Evolutionary conservation across 2,888 invertebrate species (phyloP).

Genomic region (Cephonodes hylas): DNA sequence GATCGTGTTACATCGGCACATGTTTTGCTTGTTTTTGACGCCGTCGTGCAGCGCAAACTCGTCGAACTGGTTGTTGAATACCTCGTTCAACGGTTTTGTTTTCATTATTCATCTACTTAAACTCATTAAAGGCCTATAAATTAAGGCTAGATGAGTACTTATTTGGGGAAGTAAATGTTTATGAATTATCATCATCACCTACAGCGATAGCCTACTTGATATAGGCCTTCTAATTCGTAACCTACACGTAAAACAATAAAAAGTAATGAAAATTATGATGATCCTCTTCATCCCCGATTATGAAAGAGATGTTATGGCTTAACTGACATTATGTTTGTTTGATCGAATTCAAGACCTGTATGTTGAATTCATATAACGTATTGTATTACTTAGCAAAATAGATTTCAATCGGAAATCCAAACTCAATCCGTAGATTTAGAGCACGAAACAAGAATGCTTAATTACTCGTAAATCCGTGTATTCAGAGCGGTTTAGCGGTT

Average conservation of each 20-base stretch:
- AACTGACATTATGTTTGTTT: no score
- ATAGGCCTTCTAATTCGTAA: no score
- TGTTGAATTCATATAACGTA: no score
- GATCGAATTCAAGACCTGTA: no score
- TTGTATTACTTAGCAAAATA: not conserved
- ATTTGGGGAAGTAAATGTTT: no score
- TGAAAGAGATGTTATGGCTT: no score
- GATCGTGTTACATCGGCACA: not conserved
- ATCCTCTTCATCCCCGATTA: no score
- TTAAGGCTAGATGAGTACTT: no score
- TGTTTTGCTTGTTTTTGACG: not conserved
- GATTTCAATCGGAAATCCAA: not conserved
- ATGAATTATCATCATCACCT: no score
- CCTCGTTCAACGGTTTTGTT: not conserved
- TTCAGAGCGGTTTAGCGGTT: not conserved
- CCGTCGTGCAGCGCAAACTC: not conserved
- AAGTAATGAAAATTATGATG: no score
- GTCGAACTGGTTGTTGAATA: not conserved
- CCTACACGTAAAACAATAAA: no score
- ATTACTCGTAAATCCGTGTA: not conserved
- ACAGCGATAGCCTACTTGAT: no score
- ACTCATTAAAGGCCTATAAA: not conserved
- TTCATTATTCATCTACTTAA: not conserved
- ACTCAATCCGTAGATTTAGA: not conserved
- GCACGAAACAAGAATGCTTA: not conserved